Evolutionary conservation across 1,140 invertebrate genomes (phyloP), one percentile per base, ranked within the genome.

Genomic region (Dinoponera quadriceps): DNA sequence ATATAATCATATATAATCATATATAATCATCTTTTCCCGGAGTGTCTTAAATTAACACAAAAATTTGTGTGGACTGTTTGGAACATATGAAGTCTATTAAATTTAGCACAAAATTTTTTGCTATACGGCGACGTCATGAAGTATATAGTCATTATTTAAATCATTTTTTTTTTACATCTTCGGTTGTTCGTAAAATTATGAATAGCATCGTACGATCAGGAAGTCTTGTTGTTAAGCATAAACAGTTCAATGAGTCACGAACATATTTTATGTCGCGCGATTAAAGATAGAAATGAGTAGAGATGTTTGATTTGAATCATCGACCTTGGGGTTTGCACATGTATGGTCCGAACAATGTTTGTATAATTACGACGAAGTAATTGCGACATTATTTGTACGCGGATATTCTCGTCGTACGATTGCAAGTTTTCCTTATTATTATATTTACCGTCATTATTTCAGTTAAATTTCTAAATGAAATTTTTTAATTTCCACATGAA

Each of bases 261-360:
- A 54, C 60, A 66, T 14, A 33, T 77, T 66, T 77, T n/a, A 77
- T 77, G 27, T 33, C 20, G 4, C 33, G 20, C 27, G 14, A 75
- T 51, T 51, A 66, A 51, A 11, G 18, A n/a, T 20, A 7, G 20
- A 1, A 11, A 66, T n/a, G n/a, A 29, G 49, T 29, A 62, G 16
- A 0, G 16, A 54, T 66, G 48, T 75, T 65, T 65, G 38, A 27
- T 2, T 65, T 75, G 44, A 65, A 7, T 75, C 14, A 51, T 63
- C 63, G 1, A 9, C 7, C 3, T 63, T 54, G 48, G 25, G 38
- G n/a, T 66, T 77, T 54, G 20, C 11, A 25, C 38, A 27, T 3
- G 1, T 3, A 5, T 66, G 1, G 1, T 20, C 14, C 16, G 13
- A 27, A 5, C 4, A 74, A 49, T 75, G 60, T 77, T 66, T 65